Conservation (phyloP, 2,113 vertebrate species). For the Hippocampus abdominalis region DNA sequence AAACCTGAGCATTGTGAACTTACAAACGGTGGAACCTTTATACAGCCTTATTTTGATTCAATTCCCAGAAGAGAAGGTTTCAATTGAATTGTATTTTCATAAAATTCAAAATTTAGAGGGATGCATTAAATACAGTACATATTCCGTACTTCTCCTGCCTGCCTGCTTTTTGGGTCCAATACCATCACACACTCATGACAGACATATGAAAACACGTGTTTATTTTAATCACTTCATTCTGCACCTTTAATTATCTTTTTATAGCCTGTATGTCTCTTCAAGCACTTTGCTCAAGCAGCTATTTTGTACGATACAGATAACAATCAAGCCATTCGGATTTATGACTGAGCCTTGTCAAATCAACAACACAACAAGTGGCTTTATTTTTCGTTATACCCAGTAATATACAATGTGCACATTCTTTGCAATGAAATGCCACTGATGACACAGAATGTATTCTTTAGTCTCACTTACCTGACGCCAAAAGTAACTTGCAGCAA, state of each 20-base stretch:
- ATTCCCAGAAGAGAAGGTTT: background rate
- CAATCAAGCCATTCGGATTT: background rate
- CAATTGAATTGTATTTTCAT: background rate
- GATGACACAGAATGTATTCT: background rate
- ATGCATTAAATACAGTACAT: too few species aligned
- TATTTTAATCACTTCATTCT: too few species aligned
- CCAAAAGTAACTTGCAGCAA: conserved; percentile 92
- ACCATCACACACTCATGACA: too few species aligned
- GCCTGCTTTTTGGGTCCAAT: too few species aligned
- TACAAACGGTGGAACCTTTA: background rate
- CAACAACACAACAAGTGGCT: too few species aligned
- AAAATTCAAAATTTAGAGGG: background rate
- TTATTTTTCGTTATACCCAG: too few species aligned
- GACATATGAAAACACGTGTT: too few species aligned
- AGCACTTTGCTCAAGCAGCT: background rate
- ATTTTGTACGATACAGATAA: background rate
- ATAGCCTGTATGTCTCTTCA: background rate
- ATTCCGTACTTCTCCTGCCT: too few species aligned
- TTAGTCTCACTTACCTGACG: conserved; percentile 77
- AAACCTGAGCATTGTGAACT: background rate
- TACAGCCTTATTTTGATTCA: background rate
- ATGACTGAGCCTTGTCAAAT: too few species aligned
- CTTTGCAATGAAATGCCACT: background rate
- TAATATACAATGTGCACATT: too few species aligned
- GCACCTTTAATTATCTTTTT: too few species aligned